Percentiles rank a stretch among this genome's conserved stretches.
These are phyloP conservation scores for Sparidentex hasta DNA, from an alignment of 2,797 vertebrate genomes.

Conservation along the genomic window DNA sequence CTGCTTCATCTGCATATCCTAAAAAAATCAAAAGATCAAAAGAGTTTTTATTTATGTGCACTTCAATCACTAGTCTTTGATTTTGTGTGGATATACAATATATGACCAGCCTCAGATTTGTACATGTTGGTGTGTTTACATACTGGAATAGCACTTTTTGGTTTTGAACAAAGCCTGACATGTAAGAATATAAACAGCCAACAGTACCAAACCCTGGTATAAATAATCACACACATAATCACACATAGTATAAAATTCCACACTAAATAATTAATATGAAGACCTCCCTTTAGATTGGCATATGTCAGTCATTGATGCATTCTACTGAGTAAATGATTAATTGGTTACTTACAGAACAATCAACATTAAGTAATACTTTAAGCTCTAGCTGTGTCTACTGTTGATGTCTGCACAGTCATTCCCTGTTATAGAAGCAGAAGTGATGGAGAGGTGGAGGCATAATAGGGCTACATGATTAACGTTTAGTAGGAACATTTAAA, in stretches of 20 bases:
- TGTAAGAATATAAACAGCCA: neutral
- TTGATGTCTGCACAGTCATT: neutral
- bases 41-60: constrained; percentile 13
- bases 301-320: neutral
- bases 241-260: neutral
- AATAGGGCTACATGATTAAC: no score
- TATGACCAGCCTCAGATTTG: neutral
- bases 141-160: neutral
- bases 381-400: neutral
- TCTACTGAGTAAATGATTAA: neutral
- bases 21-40: constrained; percentile 22
- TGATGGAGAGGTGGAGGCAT: no score
- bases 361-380: neutral
- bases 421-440: no score
- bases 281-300: neutral
- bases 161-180: neutral
- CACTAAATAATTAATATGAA: neutral
- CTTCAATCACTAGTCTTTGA: neutral
- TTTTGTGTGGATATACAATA: neutral
- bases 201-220: neutral
- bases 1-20: constrained; percentile 59
- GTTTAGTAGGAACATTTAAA: no score
- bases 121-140: neutral
- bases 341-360: neutral
- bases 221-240: neutral